Conservation (phyloP, 2,113 vertebrate genomes). For the Corvus moneduloides region DNA sequence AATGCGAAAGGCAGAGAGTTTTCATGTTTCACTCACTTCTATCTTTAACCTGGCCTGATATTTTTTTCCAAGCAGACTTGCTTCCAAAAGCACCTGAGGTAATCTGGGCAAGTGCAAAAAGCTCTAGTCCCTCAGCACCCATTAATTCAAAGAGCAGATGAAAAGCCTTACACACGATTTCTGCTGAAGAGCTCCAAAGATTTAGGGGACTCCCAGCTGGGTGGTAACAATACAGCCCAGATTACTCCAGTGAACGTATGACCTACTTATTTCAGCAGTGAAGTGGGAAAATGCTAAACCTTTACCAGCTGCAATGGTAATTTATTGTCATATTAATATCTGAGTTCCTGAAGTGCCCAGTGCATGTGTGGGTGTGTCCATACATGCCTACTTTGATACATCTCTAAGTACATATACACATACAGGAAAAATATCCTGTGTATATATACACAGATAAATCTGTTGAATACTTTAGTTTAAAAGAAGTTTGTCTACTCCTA, state of each 20-base stretch:
- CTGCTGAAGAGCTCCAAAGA: neutral
- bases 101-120: neutral
- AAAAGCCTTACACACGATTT: neutral
- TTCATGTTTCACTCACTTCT: neutral
- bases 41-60: neutral
- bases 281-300: neutral
- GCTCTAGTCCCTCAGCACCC: neutral
- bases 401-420: neutral
- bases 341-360: neutral
- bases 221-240: neutral
- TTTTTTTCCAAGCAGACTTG: neutral
- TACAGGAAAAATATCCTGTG: neutral
- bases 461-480: neutral
- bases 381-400: neutral
- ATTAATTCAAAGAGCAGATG: neutral
- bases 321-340: neutral
- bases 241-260: neutral
- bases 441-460: neutral
- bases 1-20: neutral
- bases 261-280: neutral
- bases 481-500: neutral
- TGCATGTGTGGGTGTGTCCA: neutral
- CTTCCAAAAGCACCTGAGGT: neutral
- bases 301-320: neutral
- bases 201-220: neutral